Percentiles rank a stretch among this genome's conserved stretches.
Conservation (phyloP, 2,113 vertebrate species). For the Butorides virescens region DNA sequence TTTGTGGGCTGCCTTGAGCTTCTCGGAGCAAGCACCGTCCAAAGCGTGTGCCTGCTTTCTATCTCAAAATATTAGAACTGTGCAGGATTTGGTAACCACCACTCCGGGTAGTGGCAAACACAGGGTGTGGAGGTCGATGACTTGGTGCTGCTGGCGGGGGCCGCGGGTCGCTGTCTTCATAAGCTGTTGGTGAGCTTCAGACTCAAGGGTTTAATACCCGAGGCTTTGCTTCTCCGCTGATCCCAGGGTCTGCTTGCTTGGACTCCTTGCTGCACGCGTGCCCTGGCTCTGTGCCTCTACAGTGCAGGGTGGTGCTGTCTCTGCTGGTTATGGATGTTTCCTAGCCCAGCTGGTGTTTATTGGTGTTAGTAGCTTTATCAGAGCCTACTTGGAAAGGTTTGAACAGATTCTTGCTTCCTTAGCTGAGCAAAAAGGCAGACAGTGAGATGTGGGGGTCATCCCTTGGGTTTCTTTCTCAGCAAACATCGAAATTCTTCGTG, state of each 20-base stretch:
- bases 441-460: background rate
- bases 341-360: background rate
- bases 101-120: background rate
- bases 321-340: background rate
- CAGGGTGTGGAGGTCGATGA: background rate
- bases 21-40: background rate
- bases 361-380: background rate
- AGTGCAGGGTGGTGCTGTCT: fast-evolving
- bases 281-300: fast-evolving
- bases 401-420: background rate
- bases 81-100: background rate
- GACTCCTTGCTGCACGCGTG: background rate
- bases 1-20: background rate
- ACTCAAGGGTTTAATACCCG: fast-evolving
- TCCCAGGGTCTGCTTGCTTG: background rate
- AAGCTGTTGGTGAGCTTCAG: background rate
- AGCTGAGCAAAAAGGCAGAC: background rate
- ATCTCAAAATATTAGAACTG: background rate
- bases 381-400: background rate
- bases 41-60: background rate
- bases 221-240: no score
- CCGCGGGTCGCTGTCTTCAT: fast-evolving
- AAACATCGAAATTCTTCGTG: background rate
- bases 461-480: background rate
- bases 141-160: background rate